These are phyloP conservation scores for Aramus guarauna DNA, from an alignment of 2,113 vertebrate genomes.

Conservation along the genomic window DNA sequence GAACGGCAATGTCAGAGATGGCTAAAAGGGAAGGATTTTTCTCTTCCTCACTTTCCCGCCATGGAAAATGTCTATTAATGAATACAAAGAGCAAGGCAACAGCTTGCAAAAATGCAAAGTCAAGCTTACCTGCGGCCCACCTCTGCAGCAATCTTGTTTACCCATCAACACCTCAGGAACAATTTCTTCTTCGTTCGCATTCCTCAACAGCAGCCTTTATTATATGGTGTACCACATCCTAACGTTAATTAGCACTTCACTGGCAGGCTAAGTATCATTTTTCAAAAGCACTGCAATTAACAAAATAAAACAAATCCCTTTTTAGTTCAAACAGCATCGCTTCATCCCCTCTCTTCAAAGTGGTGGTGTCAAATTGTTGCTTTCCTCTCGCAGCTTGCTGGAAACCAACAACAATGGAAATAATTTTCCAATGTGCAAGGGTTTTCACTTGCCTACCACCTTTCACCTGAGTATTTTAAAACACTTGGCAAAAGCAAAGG, in stretches of 20 bases:
- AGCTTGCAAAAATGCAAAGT: background rate
- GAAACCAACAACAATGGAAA: background rate
- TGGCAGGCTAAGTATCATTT: slow-evolving; percentile 8
- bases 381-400: background rate
- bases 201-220: slow-evolving; percentile 36
- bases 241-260: slow-evolving; percentile 45
- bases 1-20: background rate
- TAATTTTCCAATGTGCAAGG: rapidly evolving
- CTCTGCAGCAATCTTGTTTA: slow-evolving; percentile 52
- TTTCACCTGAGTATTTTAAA: background rate
- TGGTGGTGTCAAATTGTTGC: background rate
- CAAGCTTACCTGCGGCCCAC: slow-evolving; percentile 21
- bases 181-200: slow-evolving; percentile 1
- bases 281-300: slow-evolving; percentile 51
- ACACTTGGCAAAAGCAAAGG: background rate
- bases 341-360: slow-evolving; percentile 9
- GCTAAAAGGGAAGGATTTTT: background rate
- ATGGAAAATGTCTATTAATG: background rate
- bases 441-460: background rate
- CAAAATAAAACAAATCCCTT: slow-evolving; percentile 20
- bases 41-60: background rate
- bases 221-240: slow-evolving; percentile 50
- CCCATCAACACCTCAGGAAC: slow-evolving; percentile 39
- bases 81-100: background rate
- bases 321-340: background rate